phyloP scores from a whole-genome alignment of 2,113 vertebrate species.

The Caloenas nicobarica region DNA sequence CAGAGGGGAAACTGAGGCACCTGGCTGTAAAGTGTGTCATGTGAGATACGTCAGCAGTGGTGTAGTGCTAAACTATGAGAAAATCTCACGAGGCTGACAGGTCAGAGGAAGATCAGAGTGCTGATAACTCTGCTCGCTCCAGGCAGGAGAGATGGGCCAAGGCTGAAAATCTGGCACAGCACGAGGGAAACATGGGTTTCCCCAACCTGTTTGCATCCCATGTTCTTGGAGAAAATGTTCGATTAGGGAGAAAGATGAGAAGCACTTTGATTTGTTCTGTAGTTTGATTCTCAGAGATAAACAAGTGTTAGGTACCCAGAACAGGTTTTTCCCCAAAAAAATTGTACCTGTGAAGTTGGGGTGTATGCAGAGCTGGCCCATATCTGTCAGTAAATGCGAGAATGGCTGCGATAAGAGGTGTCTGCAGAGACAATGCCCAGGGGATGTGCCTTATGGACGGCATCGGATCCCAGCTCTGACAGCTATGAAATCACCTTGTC shows the following conservation, averaged over 20 bases:
- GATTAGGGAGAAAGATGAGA: background rate
- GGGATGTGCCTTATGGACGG: background rate
- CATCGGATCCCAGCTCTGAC: background rate
- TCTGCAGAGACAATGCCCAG: background rate
- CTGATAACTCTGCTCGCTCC: background rate
- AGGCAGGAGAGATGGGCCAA: rapidly evolving
- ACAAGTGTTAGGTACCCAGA: background rate
- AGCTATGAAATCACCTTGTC: background rate
- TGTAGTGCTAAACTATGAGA: background rate
- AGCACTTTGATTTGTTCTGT: background rate
- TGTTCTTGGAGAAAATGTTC: background rate
- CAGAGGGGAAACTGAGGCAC: background rate
- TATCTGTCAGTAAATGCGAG: background rate
- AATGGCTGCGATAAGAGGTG: background rate
- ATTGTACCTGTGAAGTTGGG: background rate
- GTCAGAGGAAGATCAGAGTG: background rate
- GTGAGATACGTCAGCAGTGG: background rate
- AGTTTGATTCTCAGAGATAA: background rate
- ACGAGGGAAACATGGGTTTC: background rate
- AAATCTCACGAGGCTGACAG: background rate
- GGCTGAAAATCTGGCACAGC: background rate
- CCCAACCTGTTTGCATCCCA: background rate
- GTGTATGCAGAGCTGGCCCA: background rate
- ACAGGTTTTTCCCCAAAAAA: rapidly evolving
- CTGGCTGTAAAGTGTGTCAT: background rate